Base-by-base conservation (phyloP, 1,140 invertebrate species). In the Neodiprion virginianus region DNA sequence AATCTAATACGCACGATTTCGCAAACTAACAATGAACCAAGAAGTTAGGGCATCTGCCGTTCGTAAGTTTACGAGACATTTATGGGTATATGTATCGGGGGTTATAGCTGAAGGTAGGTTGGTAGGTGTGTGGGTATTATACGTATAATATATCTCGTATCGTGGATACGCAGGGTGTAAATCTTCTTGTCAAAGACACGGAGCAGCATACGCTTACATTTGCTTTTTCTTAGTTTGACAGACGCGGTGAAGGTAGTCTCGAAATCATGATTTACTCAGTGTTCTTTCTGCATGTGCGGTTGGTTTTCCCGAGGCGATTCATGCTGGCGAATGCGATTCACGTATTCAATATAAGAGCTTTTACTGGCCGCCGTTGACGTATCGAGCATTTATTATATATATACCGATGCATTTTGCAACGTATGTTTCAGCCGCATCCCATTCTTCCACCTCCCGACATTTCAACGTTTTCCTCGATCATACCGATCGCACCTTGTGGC, bases 271-370 rank as follows among this genome's bases (percentile, higher is more conserved):
- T 40, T 40, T 40, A 40, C 28, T 3, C 28, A 40, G 28, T 40
- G 28, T 40, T 40, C 28, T 40, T 40, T 17, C 12, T 7, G 4
- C 12, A 65, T 17, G 12, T 65, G 17, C 12, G 5, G 61, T 14
- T 65, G 61, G 61, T 65, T 1, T 65, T 17, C 61, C 1, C 17
- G 4, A 21, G 17, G 1, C 61, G 7, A 65, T 65, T 40, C 28
- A 40, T 40, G 28, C 5, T 21, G 14, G 40, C 66, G 17, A 48
- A 83, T 83, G 81, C 81, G 74, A 81, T 74, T 79, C 82, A 82
- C 82, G 82, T 83, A 80, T 83, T 83, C 82, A 82, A 83, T 83
- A 83, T 80, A 81, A 81, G 76, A 72, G 79, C 76, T 82, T 80
- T 80, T 78, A 80, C 77, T 61, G 53, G 11, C 53, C 53, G 8